Evolutionary conservation across 2,888 invertebrate species (phyloP), one percentile per base, ranked within the genome.

Genomic region (Campoplex capitator): DNA sequence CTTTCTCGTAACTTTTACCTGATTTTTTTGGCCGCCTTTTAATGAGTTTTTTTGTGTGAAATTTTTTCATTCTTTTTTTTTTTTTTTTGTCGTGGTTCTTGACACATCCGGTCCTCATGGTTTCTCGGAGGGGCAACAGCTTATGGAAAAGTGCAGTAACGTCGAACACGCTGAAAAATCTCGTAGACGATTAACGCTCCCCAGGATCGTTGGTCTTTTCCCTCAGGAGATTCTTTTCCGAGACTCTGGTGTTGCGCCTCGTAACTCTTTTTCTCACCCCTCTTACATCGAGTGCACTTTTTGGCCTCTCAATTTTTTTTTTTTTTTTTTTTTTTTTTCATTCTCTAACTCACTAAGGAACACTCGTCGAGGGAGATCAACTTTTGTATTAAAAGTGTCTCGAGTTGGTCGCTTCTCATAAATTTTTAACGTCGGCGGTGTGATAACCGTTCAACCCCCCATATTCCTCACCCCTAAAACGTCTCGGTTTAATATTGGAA

Each of bases 351-450:
- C 75, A 75, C 62, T 70, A 51, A 68, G 62, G 51, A 75, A 71
- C 70, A 76, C 65, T 74, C 54, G 48, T 71, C 71, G 65, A 54
- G 65, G 71, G 70, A 32, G 32, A 76, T 68, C 67, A 83, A 83
- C 71, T 86, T 83, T 83, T 68, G 83, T 58, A 80, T 80, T 77
- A 77, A 86, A 83, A 83, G 68, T 80, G 65, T 83, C 80, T 73
- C 56, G 83, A 70, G 74, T 58, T 62, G 65, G 75, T 65, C 73
- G 54, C 51, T 32, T 35, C 83, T 81, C 86, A 84, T 86, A 81
- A 78, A 86, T 84, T 84, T 86, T 83, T 75, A 68, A 81, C 77
- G 48, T 73, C 58, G 32, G 6, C 56, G 51, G 54, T 48, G 54
- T 45, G 54, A 80, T 80, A 76, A 74, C 71, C 38, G 75, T 80